Conservation (phyloP, 2,888 invertebrate species). For the Lymantria monacha region DNA sequence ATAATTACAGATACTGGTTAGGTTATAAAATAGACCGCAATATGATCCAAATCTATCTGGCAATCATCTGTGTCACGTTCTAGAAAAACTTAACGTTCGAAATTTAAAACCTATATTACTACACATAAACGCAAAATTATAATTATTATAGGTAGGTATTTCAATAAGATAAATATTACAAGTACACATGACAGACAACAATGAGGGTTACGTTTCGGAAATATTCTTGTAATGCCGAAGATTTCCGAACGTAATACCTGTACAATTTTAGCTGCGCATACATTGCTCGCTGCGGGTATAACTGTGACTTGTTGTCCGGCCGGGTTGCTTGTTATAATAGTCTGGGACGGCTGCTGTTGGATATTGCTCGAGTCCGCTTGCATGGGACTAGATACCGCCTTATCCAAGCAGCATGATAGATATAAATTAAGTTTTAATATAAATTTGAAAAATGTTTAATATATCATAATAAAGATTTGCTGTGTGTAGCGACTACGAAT, state of each 20-base stretch:
- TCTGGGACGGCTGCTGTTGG: slow-evolving; percentile 75
- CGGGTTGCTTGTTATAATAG: slow-evolving; percentile 87
- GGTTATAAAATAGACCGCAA: no score
- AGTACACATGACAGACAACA: slow-evolving; percentile 25
- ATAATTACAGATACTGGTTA: no score
- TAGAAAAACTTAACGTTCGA: not conserved
- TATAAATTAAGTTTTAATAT: not conserved
- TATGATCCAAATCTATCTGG: no score
- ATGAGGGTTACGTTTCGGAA: slow-evolving; percentile 34
- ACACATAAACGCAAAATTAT: no score
- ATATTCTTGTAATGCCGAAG: slow-evolving; percentile 38
- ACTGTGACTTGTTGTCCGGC: slow-evolving; percentile 92
- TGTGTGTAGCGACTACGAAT: no score
- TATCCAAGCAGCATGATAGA: slow-evolving; percentile 52
- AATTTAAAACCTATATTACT: not conserved
- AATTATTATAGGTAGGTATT: slow-evolving; percentile 14
- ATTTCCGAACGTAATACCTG: slow-evolving; percentile 34
- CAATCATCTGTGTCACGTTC: no score
- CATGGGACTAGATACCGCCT: slow-evolving; percentile 75
- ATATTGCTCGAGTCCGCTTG: slow-evolving; percentile 64
- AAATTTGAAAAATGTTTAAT: not conserved
- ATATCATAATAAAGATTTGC: no score
- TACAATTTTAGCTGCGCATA: slow-evolving; percentile 35
- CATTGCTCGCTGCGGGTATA: slow-evolving; percentile 84
- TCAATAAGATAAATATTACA: slow-evolving; percentile 3